phyloP scores from a whole-genome alignment of 2,113 vertebrate genomes.

The Archilochus colubris region DNA sequence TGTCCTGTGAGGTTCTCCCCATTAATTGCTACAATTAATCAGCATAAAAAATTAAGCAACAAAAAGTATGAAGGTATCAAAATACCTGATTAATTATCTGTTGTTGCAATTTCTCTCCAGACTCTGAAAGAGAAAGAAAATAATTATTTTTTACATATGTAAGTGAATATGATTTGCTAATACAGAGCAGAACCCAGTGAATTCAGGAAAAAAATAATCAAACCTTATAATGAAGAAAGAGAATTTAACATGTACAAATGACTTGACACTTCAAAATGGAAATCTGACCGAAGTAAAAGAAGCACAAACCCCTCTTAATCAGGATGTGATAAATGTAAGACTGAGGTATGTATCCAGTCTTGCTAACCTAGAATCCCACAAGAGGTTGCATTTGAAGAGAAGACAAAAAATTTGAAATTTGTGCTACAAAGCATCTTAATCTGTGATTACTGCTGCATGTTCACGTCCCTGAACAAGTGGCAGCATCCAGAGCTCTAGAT shows the following conservation, averaged over 20 bases:
- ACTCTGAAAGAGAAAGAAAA: constrained; percentile 77
- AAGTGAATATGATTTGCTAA: not conserved
- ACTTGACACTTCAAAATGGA: not conserved
- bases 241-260: not conserved
- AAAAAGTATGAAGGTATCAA: not conserved
- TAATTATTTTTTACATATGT: not conserved
- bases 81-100: constrained; percentile 73
- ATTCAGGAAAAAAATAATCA: not conserved
- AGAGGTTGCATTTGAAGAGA: not conserved
- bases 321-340: not conserved
- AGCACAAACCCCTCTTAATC: not conserved
- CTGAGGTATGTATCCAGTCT: not conserved
- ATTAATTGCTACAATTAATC: not conserved
- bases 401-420: not conserved
- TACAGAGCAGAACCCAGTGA: not conserved
- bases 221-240: not conserved
- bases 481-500: not conserved
- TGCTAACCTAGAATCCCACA: not conserved
- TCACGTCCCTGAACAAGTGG: not conserved
- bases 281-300: not conserved
- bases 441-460: not conserved
- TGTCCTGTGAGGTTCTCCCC: not conserved
- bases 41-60: not conserved
- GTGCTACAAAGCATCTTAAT: not conserved
- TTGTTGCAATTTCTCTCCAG: constrained; percentile 62